Evolutionary conservation across 2,797 vertebrate genomes (phyloP).

Genomic region (Neosilurus hyrtlii): DNA sequence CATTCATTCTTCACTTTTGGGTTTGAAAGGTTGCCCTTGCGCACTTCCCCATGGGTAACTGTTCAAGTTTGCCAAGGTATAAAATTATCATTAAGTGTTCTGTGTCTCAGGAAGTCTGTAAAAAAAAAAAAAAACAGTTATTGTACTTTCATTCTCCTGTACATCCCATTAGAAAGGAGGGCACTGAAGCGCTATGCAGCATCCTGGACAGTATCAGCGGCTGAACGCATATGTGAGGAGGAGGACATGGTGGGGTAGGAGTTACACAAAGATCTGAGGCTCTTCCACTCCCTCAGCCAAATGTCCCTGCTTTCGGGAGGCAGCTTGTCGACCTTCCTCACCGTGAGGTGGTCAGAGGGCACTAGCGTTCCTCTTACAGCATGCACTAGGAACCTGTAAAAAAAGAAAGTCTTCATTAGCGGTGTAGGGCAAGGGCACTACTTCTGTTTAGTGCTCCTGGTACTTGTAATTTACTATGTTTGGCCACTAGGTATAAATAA

Average conservation of each 20-base stretch:
- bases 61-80: background rate
- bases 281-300: conserved; percentile 78
- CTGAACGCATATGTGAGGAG: conserved; percentile 54
- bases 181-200: background rate
- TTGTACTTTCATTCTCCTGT: background rate
- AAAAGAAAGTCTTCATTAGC: conserved; percentile 31
- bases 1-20: background rate
- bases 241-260: conserved; percentile 53
- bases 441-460: background rate
- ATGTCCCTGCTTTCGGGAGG: conserved; percentile 66
- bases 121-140: background rate
- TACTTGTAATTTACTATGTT: background rate
- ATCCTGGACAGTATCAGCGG: conserved; percentile 16
- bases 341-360: conserved; percentile 73
- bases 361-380: conserved; percentile 79
- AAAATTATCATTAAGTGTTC: background rate
- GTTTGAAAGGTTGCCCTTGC: background rate
- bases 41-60: conserved; percentile 16
- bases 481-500: background rate
- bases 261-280: conserved; percentile 56
- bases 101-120: background rate
- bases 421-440: background rate
- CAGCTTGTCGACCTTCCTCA: conserved; percentile 79
- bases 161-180: background rate
- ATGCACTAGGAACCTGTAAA: conserved; percentile 80